phyloP scores from a whole-genome alignment of 2,888 invertebrate species.

The Blastobasis adustella region DNA sequence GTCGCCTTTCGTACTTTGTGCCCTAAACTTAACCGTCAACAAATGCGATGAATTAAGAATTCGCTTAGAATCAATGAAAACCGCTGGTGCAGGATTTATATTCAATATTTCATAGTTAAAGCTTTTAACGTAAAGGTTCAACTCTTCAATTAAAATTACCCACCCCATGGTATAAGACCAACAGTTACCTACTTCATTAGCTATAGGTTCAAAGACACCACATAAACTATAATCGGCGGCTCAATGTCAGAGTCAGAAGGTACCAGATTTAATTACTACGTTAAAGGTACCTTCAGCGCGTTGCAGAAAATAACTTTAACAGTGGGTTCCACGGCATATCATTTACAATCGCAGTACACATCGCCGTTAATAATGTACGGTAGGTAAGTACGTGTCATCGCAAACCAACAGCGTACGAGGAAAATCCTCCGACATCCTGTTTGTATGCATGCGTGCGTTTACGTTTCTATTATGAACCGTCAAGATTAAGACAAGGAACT shows the following conservation, averaged over 20 bases:
- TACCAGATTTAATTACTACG: not conserved
- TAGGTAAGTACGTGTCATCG: constrained; percentile 23
- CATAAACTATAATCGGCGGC: no score
- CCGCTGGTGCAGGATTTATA: constrained; percentile 25
- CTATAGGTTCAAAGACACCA: no score
- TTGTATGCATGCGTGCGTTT: constrained; percentile 36
- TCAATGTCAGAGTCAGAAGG: no score
- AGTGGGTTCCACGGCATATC: constrained; percentile 18
- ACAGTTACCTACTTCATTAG: no score
- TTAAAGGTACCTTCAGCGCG: not conserved
- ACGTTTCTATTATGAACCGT: constrained; percentile 25
- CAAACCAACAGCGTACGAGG: constrained; percentile 38
- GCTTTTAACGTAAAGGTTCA: no score
- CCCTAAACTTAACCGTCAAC: no score
- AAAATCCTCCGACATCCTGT: constrained; percentile 58
- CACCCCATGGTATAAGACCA: no score
- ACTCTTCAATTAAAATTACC: no score
- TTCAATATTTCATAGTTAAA: no score
- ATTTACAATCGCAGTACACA: constrained; percentile 24
- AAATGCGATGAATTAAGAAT: no score
- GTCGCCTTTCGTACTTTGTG: no score
- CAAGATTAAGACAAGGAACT: constrained; percentile 26
- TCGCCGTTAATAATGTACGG: constrained; percentile 26
- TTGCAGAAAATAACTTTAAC: constrained; percentile 8
- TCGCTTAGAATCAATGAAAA: constrained; percentile 14